These are phyloP conservation scores for Trogon melanurus DNA, from an alignment of 2,113 vertebrate genomes.

Conservation along the genomic window DNA sequence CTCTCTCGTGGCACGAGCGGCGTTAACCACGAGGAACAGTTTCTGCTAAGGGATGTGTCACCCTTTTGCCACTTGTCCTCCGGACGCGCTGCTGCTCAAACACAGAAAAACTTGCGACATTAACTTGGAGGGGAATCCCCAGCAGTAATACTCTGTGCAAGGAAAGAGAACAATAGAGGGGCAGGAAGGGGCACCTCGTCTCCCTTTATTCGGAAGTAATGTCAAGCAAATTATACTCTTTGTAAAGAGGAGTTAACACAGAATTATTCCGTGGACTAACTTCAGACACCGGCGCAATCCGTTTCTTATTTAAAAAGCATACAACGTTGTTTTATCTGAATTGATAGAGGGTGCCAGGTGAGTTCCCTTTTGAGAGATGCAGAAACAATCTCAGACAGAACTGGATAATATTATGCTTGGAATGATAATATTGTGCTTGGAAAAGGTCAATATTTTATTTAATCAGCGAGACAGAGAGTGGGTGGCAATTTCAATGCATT, in stretches of 20 bases:
- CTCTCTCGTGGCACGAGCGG: neutral
- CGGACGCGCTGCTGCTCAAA: neutral
- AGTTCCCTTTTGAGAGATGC: conserved; percentile 28
- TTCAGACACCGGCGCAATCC: neutral
- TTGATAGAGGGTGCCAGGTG: conserved; percentile 45
- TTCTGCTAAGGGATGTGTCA: neutral
- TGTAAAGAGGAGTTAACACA: neutral
- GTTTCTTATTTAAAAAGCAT: neutral
- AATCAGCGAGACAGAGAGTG: conserved; percentile 60
- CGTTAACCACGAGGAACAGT: neutral
- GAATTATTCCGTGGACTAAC: neutral
- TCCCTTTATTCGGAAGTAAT: neutral
- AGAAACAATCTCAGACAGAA: conserved; percentile 32
- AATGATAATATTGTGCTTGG: conserved; percentile 54
- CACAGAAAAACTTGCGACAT: neutral
- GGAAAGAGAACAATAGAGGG: neutral
- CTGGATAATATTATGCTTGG: conserved; percentile 50
- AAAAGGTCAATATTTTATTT: conserved; percentile 68
- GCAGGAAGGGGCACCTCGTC: neutral
- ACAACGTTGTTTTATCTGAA: conserved; percentile 14
- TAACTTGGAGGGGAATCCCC: neutral
- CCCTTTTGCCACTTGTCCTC: neutral
- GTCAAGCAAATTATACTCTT: neutral
- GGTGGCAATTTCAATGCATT: conserved; percentile 61
- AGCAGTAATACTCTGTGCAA: neutral